Evolutionary conservation across 2,797 vertebrate genomes (phyloP).

Genomic region (Enteromius viviparus): DNA sequence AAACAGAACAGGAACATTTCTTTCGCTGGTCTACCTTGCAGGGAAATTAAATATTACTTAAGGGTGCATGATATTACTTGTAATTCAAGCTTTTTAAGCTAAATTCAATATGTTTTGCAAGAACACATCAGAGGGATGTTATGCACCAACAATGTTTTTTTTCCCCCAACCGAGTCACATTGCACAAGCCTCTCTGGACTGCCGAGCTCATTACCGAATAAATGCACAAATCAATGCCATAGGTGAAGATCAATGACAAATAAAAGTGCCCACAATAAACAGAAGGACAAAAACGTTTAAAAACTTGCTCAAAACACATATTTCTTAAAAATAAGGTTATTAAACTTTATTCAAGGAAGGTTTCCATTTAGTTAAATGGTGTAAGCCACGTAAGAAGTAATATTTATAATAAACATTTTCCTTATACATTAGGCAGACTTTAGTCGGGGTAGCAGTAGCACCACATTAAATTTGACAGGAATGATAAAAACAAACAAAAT

Average conservation of each 20-base stretch:
- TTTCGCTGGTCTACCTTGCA: background rate
- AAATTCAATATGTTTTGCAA: background rate
- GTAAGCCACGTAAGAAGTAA: background rate
- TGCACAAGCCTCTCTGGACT: background rate
- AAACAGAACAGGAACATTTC: background rate
- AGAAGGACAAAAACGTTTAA: background rate
- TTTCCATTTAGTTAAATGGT: background rate
- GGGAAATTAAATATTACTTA: background rate
- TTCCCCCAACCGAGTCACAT: background rate
- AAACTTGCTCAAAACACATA: background rate
- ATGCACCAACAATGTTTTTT: too few relatives aligned
- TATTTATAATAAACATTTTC: background rate
- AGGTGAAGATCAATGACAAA: background rate
- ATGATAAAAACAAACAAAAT: background rate
- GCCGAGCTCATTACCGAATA: background rate
- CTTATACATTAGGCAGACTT: background rate
- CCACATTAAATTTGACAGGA: background rate
- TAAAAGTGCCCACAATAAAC: background rate
- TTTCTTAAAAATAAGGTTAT: background rate
- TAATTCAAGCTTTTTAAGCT: background rate
- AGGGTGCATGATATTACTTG: too few relatives aligned
- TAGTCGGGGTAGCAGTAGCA: background rate
- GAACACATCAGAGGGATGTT: background rate
- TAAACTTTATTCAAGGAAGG: background rate
- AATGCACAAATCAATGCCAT: background rate